Evolutionary conservation across 1,140 invertebrate species (phyloP), one percentile per base, ranked within the genome.

Genomic region (Tetramorium simillimum): DNA sequence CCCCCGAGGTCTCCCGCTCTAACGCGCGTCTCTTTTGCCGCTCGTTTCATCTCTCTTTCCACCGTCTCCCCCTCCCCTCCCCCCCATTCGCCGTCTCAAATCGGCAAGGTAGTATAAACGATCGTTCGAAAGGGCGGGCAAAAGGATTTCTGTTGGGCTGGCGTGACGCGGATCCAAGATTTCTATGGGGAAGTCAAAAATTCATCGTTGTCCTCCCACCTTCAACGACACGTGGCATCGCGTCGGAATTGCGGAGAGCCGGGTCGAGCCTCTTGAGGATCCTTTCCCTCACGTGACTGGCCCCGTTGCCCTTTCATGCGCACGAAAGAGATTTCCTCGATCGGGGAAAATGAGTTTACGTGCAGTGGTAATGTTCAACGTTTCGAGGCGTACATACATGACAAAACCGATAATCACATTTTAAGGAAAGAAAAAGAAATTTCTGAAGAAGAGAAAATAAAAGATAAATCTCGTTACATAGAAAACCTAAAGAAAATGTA

Each of bases 131-230:
- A 37, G 56, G 65, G 24, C 43, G 72, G 40, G 76, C 40, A 76
- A 86, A 88, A 70, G 43, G 60, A 82, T 46, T 86, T 75, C 69
- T 76, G 88, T 86, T 86, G 56, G 56, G 24, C 72, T 37, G 70
- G 18, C 84, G 88, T 87, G 72, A 90, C 87, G 77, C 73, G 85
- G 70, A 84, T 89, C 72, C 77, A 16, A 82, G 85, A 89, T 90
- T 89, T 89, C 88, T 84, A 89, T 62, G 49, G 75, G 63, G 51
- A 51, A 69, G 82, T 89, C 75, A 86, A 86, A 89, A 89, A 89
- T 89, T 89, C 88, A 89, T 89, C 70, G 87, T 86, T 72, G 69
- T 81, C 62, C 40, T 40, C 70, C 67, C 72, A 76, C 51, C 81
- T 49, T 14, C 43, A 7, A 33, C 28, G 76, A 46, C 80, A 53